A percentile compares a stretch with the other conserved stretches of the same genome.
phyloP scores from a whole-genome alignment of 2,797 vertebrate genomes.

The Muraenolepis orangiensis region DNA sequence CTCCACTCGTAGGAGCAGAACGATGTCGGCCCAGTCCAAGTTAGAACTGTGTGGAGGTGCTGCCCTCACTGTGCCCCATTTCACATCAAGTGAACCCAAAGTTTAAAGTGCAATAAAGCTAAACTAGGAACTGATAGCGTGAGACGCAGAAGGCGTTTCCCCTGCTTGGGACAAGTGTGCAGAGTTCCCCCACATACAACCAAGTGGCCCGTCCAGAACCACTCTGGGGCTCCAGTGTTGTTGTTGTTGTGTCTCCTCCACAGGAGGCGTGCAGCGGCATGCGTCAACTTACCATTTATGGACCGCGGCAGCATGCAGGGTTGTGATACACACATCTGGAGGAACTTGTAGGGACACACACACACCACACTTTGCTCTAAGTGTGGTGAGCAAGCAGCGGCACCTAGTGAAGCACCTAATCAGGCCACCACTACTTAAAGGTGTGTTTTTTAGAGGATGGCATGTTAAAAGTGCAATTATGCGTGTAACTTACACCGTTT shows the following conservation, averaged over 20 bases:
- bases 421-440: background rate
- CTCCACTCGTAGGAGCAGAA: too few relatives aligned
- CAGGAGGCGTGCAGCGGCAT: conserved; percentile 50
- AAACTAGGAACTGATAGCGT: conserved; percentile 57
- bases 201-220: background rate
- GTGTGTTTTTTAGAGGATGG: background rate
- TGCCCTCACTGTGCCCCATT: background rate
- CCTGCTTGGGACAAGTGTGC: background rate
- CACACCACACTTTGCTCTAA: background rate
- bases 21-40: too few relatives aligned
- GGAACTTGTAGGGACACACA: background rate
- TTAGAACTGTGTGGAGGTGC: too few relatives aligned
- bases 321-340: conserved; percentile 24
- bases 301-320: conserved; percentile 38
- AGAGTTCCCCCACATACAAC: background rate
- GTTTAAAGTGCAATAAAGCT: conserved; percentile 20
- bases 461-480: conserved; percentile 1
- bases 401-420: background rate
- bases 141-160: conserved; percentile 3
- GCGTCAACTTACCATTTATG: conserved; percentile 32
- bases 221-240: background rate
- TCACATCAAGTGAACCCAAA: background rate
- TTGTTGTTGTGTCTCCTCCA: background rate
- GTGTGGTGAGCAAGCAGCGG: background rate
- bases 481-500: conserved; percentile 68